These are phyloP conservation scores for Sussaba pulchella DNA, from an alignment of 2,888 invertebrate species.

Conservation along the genomic window DNA sequence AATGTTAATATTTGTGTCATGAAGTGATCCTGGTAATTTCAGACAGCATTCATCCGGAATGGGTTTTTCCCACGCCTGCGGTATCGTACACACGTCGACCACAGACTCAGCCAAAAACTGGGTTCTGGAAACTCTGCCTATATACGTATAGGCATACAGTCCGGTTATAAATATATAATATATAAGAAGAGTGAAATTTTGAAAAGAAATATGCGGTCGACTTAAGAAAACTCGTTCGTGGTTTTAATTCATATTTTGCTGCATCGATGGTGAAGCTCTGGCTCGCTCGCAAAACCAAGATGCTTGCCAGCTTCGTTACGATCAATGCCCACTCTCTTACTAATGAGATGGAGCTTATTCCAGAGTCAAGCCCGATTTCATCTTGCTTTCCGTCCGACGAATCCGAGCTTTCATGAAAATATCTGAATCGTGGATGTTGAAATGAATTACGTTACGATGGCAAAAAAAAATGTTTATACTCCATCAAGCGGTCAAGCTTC, in stretches of 20 bases:
- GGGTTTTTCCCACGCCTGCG: no score
- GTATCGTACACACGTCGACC: slow-evolving; percentile 12
- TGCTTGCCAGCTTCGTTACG: slow-evolving; percentile 15
- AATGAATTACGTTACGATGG: neutral
- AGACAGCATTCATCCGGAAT: no score
- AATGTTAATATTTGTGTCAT: no score
- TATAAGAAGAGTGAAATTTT: neutral
- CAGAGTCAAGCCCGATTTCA: neutral
- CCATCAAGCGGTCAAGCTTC: no score
- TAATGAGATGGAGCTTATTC: slow-evolving; percentile 42
- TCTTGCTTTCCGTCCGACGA: slow-evolving; percentile 20
- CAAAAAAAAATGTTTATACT: no score
- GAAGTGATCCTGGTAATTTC: no score
- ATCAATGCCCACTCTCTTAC: slow-evolving; percentile 35
- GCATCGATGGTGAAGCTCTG: neutral
- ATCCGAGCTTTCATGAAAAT: neutral
- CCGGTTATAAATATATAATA: neutral
- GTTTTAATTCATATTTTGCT: slow-evolving; percentile 36
- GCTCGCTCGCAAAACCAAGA: neutral
- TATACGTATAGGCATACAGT: no score
- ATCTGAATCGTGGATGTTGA: neutral
- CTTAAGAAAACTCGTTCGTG: slow-evolving; percentile 10
- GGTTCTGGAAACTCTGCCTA: neutral
- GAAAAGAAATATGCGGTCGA: slow-evolving; percentile 31
- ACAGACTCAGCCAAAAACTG: neutral